These are phyloP conservation scores for Amphilophus citrinellus DNA, from an alignment of 2,113 vertebrate genomes.

Conservation along the genomic window DNA sequence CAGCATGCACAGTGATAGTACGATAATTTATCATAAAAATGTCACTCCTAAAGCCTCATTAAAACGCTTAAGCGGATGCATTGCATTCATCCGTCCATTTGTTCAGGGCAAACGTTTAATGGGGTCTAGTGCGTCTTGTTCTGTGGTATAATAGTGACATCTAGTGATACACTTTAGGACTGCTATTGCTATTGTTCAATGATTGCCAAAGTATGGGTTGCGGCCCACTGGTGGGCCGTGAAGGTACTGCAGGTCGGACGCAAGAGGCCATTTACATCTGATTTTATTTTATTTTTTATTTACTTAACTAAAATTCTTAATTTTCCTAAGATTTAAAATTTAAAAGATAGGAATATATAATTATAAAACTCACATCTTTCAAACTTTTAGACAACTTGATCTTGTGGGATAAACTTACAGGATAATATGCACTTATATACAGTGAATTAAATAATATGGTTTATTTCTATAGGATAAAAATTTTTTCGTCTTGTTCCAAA, in stretches of 20 bases:
- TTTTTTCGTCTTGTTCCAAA: accelerated
- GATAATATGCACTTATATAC: neutral
- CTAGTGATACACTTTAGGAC: constrained; percentile 53
- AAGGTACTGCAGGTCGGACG: accelerated
- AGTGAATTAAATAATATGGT: neutral
- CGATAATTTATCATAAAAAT: neutral
- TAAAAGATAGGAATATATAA: neutral
- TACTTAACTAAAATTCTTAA: accelerated
- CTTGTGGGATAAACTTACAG: neutral
- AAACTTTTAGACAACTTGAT: neutral
- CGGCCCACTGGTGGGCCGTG: neutral
- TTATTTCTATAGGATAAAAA: neutral
- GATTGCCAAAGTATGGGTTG: neutral
- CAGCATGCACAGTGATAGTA: neutral
- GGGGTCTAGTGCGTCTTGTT: neutral
- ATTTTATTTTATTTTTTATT: neutral
- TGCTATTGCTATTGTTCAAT: neutral
- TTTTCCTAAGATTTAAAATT: neutral
- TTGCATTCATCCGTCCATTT: neutral
- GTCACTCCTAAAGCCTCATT: neutral
- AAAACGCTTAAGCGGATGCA: neutral
- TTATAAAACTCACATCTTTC: neutral
- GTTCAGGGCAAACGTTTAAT: neutral
- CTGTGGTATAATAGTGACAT: constrained; percentile 57
- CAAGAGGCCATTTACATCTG: neutral